Conservation (phyloP, 2,888 invertebrate genomes). For the Cryptops parisi region DNA sequence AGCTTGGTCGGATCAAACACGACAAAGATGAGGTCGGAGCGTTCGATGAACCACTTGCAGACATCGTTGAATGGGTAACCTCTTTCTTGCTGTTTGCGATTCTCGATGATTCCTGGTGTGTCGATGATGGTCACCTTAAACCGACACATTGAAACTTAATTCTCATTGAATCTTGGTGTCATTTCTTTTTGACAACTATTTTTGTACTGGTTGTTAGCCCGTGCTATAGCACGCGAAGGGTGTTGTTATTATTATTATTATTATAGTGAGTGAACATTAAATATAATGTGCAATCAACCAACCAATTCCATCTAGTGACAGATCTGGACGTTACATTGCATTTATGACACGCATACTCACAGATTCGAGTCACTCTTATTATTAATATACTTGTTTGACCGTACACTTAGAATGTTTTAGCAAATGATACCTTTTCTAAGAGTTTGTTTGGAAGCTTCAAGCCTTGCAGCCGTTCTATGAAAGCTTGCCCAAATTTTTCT, state of each 20-base stretch:
- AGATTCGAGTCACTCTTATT: too few species aligned
- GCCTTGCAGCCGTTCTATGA: constrained; percentile 21
- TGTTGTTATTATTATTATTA: too few species aligned
- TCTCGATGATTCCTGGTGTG: constrained; percentile 29
- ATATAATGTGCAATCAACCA: too few species aligned
- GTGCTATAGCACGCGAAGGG: too few species aligned
- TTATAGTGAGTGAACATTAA: too few species aligned
- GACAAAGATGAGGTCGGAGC: constrained; percentile 26
- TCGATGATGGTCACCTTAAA: constrained; percentile 25
- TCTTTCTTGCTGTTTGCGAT: constrained; percentile 26
- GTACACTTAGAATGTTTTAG: too few species aligned
- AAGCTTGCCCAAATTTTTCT: constrained; percentile 27
- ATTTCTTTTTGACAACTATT: too few species aligned
- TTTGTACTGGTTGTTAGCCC: too few species aligned
- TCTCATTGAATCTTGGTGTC: not conserved
- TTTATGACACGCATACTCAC: too few species aligned
- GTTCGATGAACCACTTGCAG: constrained; percentile 27
- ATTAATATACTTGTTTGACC: too few species aligned
- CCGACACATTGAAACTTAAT: not conserved
- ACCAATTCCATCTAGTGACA: too few species aligned
- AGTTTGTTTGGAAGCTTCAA: constrained; percentile 17
- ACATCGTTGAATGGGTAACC: constrained; percentile 29
- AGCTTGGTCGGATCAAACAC: constrained; percentile 29
- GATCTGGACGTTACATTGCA: too few species aligned
- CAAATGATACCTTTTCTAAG: constrained; percentile 19